Evolutionary conservation across 1,140 invertebrate genomes (phyloP).

Genomic region (Saxidomus purpurata): DNA sequence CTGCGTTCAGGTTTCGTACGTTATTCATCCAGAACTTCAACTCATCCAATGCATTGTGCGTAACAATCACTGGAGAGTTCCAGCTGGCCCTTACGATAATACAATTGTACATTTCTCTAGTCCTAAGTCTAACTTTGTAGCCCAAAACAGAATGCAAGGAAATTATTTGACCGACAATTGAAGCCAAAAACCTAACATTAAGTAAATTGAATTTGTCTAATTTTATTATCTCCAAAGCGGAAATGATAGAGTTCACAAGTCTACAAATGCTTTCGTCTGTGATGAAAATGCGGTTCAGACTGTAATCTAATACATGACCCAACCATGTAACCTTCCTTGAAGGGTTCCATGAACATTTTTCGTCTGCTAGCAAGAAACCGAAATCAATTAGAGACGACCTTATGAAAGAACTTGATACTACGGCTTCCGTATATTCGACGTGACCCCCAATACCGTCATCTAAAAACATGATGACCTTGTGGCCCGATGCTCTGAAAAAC

Average conservation of each 20-base stretch:
- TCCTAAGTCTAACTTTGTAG: not conserved
- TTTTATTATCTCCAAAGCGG: too few species aligned
- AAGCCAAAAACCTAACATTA: not conserved
- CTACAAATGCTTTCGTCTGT: not conserved
- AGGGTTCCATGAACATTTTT: not conserved
- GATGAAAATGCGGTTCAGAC: not conserved
- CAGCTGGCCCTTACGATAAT: too few species aligned
- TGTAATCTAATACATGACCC: too few species aligned
- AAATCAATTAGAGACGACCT: not conserved
- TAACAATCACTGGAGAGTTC: too few species aligned
- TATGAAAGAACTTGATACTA: not conserved
- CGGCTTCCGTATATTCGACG: not conserved
- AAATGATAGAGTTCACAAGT: too few species aligned
- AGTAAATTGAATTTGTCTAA: not conserved
- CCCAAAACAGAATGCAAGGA: not conserved
- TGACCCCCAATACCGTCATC: conserved; percentile 39
- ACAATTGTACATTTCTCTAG: too few species aligned
- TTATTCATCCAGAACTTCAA: too few species aligned
- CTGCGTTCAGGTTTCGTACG: too few species aligned
- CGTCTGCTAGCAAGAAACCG: not conserved
- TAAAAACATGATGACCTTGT: conserved; percentile 46
- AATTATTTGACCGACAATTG: conserved; percentile 4
- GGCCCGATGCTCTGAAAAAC: not conserved
- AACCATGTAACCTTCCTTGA: not conserved
- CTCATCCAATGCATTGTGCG: too few species aligned